Base-by-base conservation (phyloP, 2,797 vertebrate species). In the Podargus strigoides region DNA sequence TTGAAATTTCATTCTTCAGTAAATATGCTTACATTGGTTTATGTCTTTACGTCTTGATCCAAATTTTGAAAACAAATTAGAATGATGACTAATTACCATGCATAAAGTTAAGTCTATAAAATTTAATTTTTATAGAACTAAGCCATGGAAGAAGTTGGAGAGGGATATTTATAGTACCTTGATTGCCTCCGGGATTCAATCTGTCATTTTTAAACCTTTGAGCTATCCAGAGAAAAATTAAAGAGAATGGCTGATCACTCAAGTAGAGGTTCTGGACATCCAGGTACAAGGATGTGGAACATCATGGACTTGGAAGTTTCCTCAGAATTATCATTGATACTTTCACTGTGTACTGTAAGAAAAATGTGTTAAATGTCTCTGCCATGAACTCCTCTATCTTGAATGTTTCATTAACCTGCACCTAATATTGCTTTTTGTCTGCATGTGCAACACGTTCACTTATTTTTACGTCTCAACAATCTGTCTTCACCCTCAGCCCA, bases 71-170 rank as follows among this genome's bases (percentile, higher is more conserved):
- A 93, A 39, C 16, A 67, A 64, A n/a, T 56, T 83, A 63, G 68
- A 72, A 36, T 85, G 32, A 67, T 64, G 28, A 41, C 24, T 96
- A 24, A 62, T 15, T 78, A 26, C 23, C 3, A 1, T 93, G 55
- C 76, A 68, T 87, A 81, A 95, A 94, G 72, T 93, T 82, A 94
- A 94, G 75, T 80, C 64, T 91, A 77, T 90, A 94, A 94, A 96
- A 96, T 95, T 93, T 94, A 94, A 95, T 94, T 94, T 95, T 96
- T 95, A 62, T 96, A 96, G 96, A 96, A 83, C 76, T 96, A 96
- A 94, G 79, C 87, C 91, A 81, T 95, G 93, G 94, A 95, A 96
- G 94, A 96, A 93, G 79, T 91, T 96, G 96, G 91, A 95, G 94
- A 95, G 95, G 89, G 96, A 83, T 85, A 92, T 95, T 95, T 93